A percentile compares a stretch with the other conserved stretches of the same genome.
Evolutionary conservation across 2,888 invertebrate species (phyloP).

Genomic region (Ethmia dodecea): DNA sequence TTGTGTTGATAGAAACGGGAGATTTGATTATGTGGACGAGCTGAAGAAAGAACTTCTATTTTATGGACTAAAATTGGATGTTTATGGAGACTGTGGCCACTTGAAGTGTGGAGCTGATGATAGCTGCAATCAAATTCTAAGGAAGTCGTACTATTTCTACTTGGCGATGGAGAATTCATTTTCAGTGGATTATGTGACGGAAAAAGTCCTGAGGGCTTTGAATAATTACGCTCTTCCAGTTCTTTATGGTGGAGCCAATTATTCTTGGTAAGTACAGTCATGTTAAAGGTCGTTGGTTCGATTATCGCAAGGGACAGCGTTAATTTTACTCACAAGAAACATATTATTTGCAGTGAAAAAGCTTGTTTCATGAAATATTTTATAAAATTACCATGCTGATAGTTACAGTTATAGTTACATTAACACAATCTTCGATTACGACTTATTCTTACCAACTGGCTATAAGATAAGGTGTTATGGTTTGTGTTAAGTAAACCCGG

Average conservation of each 20-base stretch:
- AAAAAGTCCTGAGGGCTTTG: constrained; percentile 79
- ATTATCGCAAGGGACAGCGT: no score
- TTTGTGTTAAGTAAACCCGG: no score
- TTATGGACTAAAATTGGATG: constrained; percentile 55
- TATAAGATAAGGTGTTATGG: no score
- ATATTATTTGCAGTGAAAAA: no score
- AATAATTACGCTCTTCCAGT: constrained; percentile 81
- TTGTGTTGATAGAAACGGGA: constrained; percentile 42
- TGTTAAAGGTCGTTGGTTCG: no score
- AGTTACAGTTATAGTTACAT: no score
- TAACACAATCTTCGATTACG: no score
- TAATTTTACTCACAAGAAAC: no score
- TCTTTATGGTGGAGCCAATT: constrained; percentile 82
- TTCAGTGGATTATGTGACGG: constrained; percentile 71
- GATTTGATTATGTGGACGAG: constrained; percentile 32
- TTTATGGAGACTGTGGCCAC: constrained; percentile 74
- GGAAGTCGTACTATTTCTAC: constrained; percentile 83
- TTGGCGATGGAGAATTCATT: constrained; percentile 85
- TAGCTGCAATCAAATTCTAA: constrained; percentile 48
- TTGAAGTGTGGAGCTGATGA: constrained; percentile 36
- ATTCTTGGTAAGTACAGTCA: constrained; percentile 69
- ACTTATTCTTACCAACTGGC: no score
- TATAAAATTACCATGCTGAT: no score
- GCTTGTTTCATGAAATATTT: no score
- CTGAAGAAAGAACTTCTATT: constrained; percentile 34